Evolutionary conservation across 2,888 invertebrate genomes (phyloP).

Genomic region (Pterostichus madidus): DNA sequence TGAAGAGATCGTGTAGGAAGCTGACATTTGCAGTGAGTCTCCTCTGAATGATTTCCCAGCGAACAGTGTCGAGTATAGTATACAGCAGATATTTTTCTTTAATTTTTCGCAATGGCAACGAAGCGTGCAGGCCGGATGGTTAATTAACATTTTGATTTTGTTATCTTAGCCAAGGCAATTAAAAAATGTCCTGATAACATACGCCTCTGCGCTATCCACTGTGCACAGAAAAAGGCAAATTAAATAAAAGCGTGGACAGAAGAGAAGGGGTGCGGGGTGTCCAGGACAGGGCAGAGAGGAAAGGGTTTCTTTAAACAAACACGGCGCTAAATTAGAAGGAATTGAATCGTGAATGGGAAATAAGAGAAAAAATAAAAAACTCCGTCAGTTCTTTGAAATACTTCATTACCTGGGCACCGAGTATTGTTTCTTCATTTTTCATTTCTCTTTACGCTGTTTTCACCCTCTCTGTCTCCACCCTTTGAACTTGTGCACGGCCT

Average conservation of each 20-base stretch:
- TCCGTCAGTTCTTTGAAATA: conserved; percentile 59
- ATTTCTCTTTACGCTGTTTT: conserved; percentile 52
- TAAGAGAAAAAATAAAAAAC: conserved; percentile 62
- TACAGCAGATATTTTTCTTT: conserved; percentile 63
- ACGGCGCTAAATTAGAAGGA: conserved; percentile 76
- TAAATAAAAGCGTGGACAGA: conserved; percentile 50
- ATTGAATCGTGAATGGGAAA: conserved; percentile 73
- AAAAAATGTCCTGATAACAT: conserved; percentile 76
- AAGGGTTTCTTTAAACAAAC: conserved; percentile 76
- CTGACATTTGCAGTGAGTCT: neutral
- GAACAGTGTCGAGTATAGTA: conserved; percentile 16
- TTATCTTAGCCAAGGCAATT: conserved; percentile 77
- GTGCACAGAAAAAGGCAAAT: conserved; percentile 63
- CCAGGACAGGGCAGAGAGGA: conserved; percentile 49
- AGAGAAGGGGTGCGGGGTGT: neutral
- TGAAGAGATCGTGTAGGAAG: too few species aligned
- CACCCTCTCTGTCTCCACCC: conserved; percentile 44
- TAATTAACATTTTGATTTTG: conserved; percentile 78
- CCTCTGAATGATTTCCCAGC: neutral
- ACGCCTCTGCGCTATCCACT: conserved; percentile 71
- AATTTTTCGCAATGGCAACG: conserved; percentile 57
- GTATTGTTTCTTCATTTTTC: conserved; percentile 64
- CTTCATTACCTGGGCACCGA: conserved; percentile 62
- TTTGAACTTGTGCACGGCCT: conserved; percentile 40
- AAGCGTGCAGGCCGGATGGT: conserved; percentile 72